phyloP scores from a whole-genome alignment of 2,113 vertebrate genomes.

The Cololabis saira region DNA sequence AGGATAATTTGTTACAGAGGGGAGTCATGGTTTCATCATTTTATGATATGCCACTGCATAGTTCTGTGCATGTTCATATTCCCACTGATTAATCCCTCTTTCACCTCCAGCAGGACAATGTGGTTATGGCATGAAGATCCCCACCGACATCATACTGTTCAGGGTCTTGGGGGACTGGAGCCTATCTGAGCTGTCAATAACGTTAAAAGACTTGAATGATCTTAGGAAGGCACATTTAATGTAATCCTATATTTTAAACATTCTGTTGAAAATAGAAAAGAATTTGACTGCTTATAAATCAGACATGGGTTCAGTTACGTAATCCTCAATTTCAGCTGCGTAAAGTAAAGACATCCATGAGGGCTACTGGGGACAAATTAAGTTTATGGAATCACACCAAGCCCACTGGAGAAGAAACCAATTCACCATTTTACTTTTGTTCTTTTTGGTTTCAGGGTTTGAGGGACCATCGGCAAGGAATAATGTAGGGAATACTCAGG shows the following conservation, averaged over 20 bases:
- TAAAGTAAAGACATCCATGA: slow-evolving; percentile 11
- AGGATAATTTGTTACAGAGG: slow-evolving; percentile 29
- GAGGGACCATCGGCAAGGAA: slow-evolving; percentile 29
- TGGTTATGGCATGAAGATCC: neutral
- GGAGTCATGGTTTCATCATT: slow-evolving; percentile 17
- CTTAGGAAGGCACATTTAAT: neutral
- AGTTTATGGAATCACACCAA: slow-evolving; percentile 45
- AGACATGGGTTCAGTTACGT: neutral
- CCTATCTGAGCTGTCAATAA: too few relatives aligned
- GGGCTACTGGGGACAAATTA: slow-evolving; percentile 14
- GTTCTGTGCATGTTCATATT: slow-evolving; percentile 9
- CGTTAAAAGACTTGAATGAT: neutral
- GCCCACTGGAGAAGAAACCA: slow-evolving; percentile 1
- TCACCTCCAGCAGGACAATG: neutral
- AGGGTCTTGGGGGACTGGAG: too few relatives aligned
- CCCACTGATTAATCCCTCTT: neutral
- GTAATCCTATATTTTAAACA: neutral
- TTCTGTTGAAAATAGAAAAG: neutral
- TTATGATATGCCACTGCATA: neutral
- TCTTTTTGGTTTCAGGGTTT: slow-evolving; percentile 2
- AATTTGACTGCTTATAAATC: neutral
- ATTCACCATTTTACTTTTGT: slow-evolving; percentile 2
- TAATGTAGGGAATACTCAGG: slow-evolving; percentile 71
- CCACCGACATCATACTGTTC: too few relatives aligned
- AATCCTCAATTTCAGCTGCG: neutral